These are phyloP conservation scores for Poecilia picta DNA, from an alignment of 2,797 vertebrate genomes.

Conservation along the genomic window DNA sequence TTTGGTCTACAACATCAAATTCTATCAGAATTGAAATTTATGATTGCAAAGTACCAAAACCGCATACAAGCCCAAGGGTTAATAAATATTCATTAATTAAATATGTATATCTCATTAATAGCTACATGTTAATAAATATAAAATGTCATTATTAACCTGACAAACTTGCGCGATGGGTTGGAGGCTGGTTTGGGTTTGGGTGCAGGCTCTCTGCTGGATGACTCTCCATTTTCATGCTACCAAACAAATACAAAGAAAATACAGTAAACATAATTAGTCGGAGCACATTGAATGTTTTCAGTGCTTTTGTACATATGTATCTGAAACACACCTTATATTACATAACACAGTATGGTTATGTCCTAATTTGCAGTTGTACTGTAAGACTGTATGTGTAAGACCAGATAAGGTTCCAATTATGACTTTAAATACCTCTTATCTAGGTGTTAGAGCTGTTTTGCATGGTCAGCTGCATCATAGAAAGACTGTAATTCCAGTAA, in stretches of 20 bases:
- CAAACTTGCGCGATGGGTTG: constrained; percentile 71
- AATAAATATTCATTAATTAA: background rate
- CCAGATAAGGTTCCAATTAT: constrained; percentile 59
- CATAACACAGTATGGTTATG: constrained; percentile 37
- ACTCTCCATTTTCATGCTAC: constrained; percentile 62
- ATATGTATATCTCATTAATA: background rate
- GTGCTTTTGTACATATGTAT: constrained; percentile 26
- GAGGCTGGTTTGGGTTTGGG: constrained; percentile 43
- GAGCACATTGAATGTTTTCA: background rate
- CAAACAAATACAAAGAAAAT: constrained; percentile 48
- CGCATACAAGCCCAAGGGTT: background rate
- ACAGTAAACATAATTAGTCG: constrained; percentile 6
- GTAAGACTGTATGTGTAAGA: constrained; percentile 28
- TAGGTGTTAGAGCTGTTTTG: constrained; percentile 49
- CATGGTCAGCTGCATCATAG: constrained; percentile 36
- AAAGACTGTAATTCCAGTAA: constrained; percentile 12
- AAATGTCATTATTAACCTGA: constrained; percentile 67
- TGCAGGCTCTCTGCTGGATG: constrained; percentile 39
- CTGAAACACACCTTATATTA: constrained; percentile 55
- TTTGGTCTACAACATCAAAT: background rate
- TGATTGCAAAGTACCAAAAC: background rate
- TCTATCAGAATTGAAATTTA: background rate
- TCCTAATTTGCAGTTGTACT: constrained; percentile 35
- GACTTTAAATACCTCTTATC: constrained; percentile 54
- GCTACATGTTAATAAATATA: background rate